Evolutionary conservation across 2,113 vertebrate species (phyloP).

Genomic region (Danionella cerebrum): DNA sequence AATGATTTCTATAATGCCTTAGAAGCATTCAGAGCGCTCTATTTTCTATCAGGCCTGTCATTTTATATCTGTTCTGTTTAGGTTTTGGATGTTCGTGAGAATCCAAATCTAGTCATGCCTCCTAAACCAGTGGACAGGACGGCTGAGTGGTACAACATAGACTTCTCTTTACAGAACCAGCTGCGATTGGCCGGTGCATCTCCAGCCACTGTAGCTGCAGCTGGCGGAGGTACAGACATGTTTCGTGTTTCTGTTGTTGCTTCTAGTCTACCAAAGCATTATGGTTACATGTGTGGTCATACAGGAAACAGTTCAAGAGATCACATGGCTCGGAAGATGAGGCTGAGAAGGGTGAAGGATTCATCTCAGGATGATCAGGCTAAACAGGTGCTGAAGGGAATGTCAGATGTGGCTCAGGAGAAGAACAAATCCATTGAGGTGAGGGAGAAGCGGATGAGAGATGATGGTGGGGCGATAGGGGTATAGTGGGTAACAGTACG

Average conservation of each 20-base stretch:
- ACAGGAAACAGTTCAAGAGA: conserved; percentile 71
- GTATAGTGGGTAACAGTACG: too few species aligned
- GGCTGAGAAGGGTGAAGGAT: conserved; percentile 84
- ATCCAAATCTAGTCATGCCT: conserved; percentile 94
- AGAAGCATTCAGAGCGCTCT: too few species aligned
- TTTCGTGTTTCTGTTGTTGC: not conserved
- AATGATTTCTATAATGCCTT: too few species aligned
- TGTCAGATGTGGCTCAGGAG: conserved; percentile 91
- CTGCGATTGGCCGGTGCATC: conserved; percentile 89
- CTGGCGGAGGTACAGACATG: conserved; percentile 67
- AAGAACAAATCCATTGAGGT: conserved; percentile 92
- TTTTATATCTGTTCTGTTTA: too few species aligned
- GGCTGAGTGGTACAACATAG: conserved; percentile 96
- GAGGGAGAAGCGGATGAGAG: not conserved
- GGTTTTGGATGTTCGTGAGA: conserved; percentile 91
- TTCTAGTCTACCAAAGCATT: not conserved
- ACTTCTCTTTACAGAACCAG: conserved; percentile 97
- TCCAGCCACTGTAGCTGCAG: conserved; percentile 84
- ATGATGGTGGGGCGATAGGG: too few species aligned
- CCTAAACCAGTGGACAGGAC: conserved; percentile 81
- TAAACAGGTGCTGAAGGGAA: conserved; percentile 96
- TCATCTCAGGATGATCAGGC: conserved; percentile 90
- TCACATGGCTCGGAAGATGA: conserved; percentile 87
- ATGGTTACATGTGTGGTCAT: not conserved
- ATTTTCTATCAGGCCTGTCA: too few species aligned